Base-by-base conservation (phyloP, 2,888 invertebrate species). In the Melinaea menophilus region DNA sequence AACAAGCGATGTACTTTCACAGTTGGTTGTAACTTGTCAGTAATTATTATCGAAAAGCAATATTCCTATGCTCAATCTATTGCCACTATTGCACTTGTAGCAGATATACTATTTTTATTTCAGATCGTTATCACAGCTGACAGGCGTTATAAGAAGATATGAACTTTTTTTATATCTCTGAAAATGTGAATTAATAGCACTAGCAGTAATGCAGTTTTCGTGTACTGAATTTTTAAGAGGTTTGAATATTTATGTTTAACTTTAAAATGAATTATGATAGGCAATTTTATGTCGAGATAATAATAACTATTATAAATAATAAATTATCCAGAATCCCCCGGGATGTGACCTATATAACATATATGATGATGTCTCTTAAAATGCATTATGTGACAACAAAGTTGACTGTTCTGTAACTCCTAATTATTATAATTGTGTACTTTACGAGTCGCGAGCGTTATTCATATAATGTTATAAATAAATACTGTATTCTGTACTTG, bases 61-160 rank as follows among this genome's bases (percentile, higher is more conserved):
- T 7, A 37, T 37, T 41, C 9, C 41, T 9, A 41, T 9, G 11
- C 55, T 48, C 62, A 64, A 64, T 65, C 62, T 68, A 66, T 64
- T 65, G 63, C 59, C 63, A 66, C 68, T 64, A 35, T 22, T 60
- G 59, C 65, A 62, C 62, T 62, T 65, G 62, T 59, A 62, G 68
- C 71, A 70, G 69, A 66, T 70, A 69, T 64, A 65, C 72, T 73
- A 72, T 74, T 74, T 72, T 71, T 65, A 69, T 69, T 68, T 58
- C 64, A 63, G 65, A 34, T 60, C 56, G 69, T 67, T 73, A 73
- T 69, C 69, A 68, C 58, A 63, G 64, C 56, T 67, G 69, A 67
- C 69, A 68, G 64, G 64, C 66, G 64, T 65, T 68, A 59, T 63
- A 56, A 62, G 64, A 64, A 58, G 57, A 66, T 66, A 63, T 56